Base-by-base conservation (phyloP, 2,797 vertebrate species). In the Taenioides sp. region DNA sequence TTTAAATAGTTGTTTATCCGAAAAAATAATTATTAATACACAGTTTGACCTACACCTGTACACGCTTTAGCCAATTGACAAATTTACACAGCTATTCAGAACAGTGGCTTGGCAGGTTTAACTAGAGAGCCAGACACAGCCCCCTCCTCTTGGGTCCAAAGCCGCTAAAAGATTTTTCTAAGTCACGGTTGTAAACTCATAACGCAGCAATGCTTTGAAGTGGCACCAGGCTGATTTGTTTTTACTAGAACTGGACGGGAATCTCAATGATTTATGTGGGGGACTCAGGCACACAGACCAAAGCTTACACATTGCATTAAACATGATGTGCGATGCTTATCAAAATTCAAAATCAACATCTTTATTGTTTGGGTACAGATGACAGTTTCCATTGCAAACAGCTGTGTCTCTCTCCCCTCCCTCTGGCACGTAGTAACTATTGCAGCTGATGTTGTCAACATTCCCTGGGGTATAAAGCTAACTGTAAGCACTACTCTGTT, bases 151-250 rank as follows among this genome's bases (percentile, higher is more conserved):
- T 23, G 17, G 7, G 58, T 78, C 73, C 61, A 75, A 87, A 86
- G 79, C 84, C 81, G 78, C 79, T 59, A 75, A 85, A 88, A 82
- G 78, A 80, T 87, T 87, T 86, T 72, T 80, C 78, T 63, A 78
- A 84, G 79, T 86, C 86, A 75, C 73, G 72, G 87, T 86, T 85
- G 84, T 90, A 90, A 87, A 90, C 71, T 85, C 77, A 78, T 80
- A 80, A 80, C 57, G 47, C 75, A 82, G 84, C 76, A 81, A 80
- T 86, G 87, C 90, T 92, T 90, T 91, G 87, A 92, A 87, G 88
- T 85, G 84, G 81, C 77, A 49, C 72, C 4, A 73, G 79, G 71
- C 76, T 69, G 80, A 86, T 88, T 87, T 86, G 84, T 87, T 87
- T 86, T 86, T 84, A 65, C 79, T 84, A 65, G 75, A 79, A 76